phyloP scores from a whole-genome alignment of 2,888 invertebrate genomes.

The Gasteruption jaculator region DNA sequence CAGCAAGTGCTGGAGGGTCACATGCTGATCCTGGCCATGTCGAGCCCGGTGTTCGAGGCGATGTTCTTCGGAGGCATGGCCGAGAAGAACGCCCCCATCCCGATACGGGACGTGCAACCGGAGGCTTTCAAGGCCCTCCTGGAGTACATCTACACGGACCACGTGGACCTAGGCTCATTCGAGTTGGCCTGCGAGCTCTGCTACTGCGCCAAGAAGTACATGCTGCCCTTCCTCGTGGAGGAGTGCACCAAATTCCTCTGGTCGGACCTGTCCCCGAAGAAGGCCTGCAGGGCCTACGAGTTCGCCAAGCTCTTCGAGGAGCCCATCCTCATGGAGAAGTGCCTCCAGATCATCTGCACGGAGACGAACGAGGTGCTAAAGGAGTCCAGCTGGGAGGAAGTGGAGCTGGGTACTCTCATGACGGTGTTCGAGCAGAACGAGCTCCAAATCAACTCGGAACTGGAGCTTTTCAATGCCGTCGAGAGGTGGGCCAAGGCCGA shows the following conservation, averaged over 20 bases:
- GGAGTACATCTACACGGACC: constrained; percentile 80
- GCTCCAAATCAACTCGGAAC: constrained; percentile 69
- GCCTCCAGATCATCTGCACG: constrained; percentile 74
- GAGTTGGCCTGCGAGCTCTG: constrained; percentile 84
- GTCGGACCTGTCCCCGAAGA: constrained; percentile 73
- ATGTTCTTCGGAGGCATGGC: constrained; percentile 85
- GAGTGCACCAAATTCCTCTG: constrained; percentile 81
- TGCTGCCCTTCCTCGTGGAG: constrained; percentile 78
- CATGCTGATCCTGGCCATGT: constrained; percentile 78
- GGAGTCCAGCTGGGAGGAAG: constrained; percentile 73
- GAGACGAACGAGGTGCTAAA: constrained; percentile 72
- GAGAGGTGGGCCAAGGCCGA: constrained; percentile 64
- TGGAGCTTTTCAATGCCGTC: constrained; percentile 72
- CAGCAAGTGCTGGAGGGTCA: constrained; percentile 72
- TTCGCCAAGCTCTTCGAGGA: constrained; percentile 84
- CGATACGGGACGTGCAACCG: constrained; percentile 79
- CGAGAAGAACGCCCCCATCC: constrained; percentile 72
- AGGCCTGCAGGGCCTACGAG: constrained; percentile 81
- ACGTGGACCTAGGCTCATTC: constrained; percentile 72
- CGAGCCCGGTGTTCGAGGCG: constrained; percentile 82
- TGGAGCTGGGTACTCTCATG: constrained; percentile 69
- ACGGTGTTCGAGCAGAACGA: constrained; percentile 73
- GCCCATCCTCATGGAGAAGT: constrained; percentile 74
- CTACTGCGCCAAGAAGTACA: constrained; percentile 85
- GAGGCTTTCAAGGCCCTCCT: constrained; percentile 79